These are phyloP conservation scores for Crematogaster levior DNA, from an alignment of 2,888 invertebrate genomes.

Conservation along the genomic window DNA sequence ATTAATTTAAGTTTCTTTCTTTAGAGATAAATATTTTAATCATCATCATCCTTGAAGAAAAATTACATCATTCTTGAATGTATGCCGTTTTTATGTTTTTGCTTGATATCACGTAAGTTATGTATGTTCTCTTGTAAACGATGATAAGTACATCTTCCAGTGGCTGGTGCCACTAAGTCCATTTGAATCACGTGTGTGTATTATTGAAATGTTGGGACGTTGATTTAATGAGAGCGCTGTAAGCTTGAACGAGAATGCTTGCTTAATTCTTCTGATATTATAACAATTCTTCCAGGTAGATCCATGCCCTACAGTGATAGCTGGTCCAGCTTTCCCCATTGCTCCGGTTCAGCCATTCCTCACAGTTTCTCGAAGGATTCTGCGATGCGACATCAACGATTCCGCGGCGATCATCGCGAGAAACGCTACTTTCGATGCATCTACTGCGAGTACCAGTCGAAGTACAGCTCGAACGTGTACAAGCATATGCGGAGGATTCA, in stretches of 20 bases:
- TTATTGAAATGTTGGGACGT: conserved; percentile 23
- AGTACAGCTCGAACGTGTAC: conserved; percentile 79
- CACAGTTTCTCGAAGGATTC: conserved; percentile 75
- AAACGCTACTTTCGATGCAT: conserved; percentile 80
- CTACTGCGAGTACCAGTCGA: conserved; percentile 78
- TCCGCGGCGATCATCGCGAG: conserved; percentile 79
- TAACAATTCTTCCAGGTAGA: conserved; percentile 76
- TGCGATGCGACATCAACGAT: conserved; percentile 80
- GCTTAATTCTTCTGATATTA: conserved; percentile 55
- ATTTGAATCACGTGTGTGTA: conserved; percentile 18
- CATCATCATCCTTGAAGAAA: not conserved
- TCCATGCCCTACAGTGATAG: conserved; percentile 60
- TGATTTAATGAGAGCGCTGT: conserved; percentile 17
- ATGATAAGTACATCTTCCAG: conserved; percentile 23
- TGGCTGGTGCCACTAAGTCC: not conserved
- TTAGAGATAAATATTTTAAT: not conserved
- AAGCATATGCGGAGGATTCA: conserved; percentile 80
- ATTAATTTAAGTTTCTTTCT: not conserved
- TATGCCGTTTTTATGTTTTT: conserved; percentile 32
- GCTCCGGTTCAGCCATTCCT: conserved; percentile 48
- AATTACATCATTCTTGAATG: not conserved
- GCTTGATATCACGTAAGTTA: conserved; percentile 12
- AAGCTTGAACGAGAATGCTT: not conserved
- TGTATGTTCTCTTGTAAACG: not conserved
- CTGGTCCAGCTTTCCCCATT: conserved; percentile 75